Base-by-base conservation (phyloP, 1,140 invertebrate genomes). In the Megalonaias nervosa region DNA sequence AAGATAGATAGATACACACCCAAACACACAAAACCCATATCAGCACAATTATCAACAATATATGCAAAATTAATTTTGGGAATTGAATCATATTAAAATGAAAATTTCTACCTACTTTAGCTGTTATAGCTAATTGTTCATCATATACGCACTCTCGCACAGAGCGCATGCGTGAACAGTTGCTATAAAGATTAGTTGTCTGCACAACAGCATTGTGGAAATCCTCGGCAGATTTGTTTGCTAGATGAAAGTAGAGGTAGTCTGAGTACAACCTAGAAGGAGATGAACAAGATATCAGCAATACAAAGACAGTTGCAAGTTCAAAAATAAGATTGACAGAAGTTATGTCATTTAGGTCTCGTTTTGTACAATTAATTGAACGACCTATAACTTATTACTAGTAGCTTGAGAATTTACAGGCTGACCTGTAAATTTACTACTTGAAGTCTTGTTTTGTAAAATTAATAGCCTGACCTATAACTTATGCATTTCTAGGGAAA, bases 191-290 rank as follows among this genome's bases (percentile, higher is more conserved):
- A 56, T 59, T 48, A n/a, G 68, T 67, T n/a, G 76, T 71, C 2
- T 58, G 17, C 17, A 38, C 60, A 9, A 68, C 76, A 4, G 69
- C 64, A n/a, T 65, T 55, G 26, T 78, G 76, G 61, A 89, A 89
- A 60, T 85, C 81, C 38, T 82, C 75, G 19, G 79, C 66, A 14
- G 85, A 85, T 73, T 87, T 88, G 58, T 83, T 78, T 19, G 67
- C 68, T 71, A 77, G 79, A 67, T 82, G 81, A 66, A 89, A 88
- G 69, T 86, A 89, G 48, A 89, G 75, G 60, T 87, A 89, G 65
- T 89, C 88, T 0, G 88, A 89, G 74, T 83, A 89, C 70, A 89
- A 66, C 73, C 88, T 89, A 81, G 64, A 83, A 81, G 66, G 67
- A 17, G 66, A 65, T 73, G 60, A 72, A 31, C 26, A 31, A 31